A percentile compares a stretch with the other conserved stretches of the same genome.
phyloP scores from a whole-genome alignment of 2,797 vertebrate genomes.

The Silurus lanzhouensis region DNA sequence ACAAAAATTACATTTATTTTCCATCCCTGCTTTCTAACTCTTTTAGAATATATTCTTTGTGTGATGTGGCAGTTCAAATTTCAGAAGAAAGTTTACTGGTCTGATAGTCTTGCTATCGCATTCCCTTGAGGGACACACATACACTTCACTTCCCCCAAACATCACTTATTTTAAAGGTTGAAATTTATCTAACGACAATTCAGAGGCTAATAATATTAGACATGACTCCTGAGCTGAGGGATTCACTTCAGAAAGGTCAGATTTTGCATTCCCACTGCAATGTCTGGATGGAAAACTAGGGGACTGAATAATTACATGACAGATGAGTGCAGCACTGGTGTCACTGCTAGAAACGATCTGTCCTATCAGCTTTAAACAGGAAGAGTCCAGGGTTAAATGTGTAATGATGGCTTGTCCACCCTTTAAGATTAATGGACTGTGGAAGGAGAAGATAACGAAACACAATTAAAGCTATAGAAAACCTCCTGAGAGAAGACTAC shows the following conservation, averaged over 20 bases:
- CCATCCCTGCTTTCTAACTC: background rate
- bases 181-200: conserved; percentile 64
- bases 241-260: conserved; percentile 74
- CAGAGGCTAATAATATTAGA: conserved; percentile 65
- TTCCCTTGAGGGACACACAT: background rate
- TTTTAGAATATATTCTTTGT: background rate
- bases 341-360: conserved; percentile 55
- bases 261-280: conserved; percentile 69
- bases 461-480: conserved; percentile 63
- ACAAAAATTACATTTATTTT: background rate
- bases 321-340: conserved; percentile 28
- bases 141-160: conserved; percentile 16
- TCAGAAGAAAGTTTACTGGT: background rate
- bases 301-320: conserved; percentile 45
- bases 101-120: background rate
- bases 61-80: background rate
- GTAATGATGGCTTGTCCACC: conserved; percentile 74
- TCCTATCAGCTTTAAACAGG: conserved; percentile 73
- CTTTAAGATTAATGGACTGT: conserved; percentile 74
- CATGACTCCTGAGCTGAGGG: conserved; percentile 57
- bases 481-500: background rate
- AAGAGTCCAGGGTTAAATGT: conserved; percentile 74
- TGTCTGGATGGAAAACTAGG: background rate
- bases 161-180: conserved; percentile 57
- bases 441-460: conserved; percentile 71